These are phyloP conservation scores for Melipona quadrifasciata DNA, from an alignment of 1,140 invertebrate genomes.

Conservation along the genomic window DNA sequence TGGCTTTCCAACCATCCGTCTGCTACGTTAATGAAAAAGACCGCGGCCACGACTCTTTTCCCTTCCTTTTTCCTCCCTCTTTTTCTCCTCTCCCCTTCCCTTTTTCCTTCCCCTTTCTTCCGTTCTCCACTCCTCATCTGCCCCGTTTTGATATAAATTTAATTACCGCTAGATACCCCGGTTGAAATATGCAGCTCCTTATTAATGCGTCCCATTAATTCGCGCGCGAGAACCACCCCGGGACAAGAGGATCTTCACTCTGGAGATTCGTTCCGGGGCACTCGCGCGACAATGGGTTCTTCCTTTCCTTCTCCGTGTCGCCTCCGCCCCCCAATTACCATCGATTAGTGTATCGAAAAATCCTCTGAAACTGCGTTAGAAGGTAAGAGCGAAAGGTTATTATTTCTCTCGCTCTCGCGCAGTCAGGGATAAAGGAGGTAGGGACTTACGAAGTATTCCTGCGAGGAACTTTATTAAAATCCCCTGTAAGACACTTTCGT, in stretches of 20 bases:
- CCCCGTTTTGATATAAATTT: constrained; percentile 48
- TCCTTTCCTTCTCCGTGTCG: constrained; percentile 13
- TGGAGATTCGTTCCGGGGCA: constrained; percentile 22
- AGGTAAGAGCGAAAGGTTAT: background rate
- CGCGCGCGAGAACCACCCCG: background rate
- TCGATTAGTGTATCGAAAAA: background rate
- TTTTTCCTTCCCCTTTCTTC: background rate
- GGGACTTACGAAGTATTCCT: background rate
- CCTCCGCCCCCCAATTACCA: background rate
- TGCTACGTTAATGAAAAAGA: constrained; percentile 55
- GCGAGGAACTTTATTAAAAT: background rate
- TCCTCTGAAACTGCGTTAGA: background rate
- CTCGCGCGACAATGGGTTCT: constrained; percentile 14
- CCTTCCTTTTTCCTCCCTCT: background rate
- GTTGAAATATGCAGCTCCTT: constrained; percentile 39
- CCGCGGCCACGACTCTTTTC: constrained; percentile 13
- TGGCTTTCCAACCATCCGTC: constrained; percentile 7
- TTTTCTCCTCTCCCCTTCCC: too few relatives aligned
- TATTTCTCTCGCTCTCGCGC: too few relatives aligned
- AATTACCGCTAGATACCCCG: constrained; percentile 44
- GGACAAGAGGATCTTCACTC: constrained; percentile 25
- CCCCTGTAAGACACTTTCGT: background rate
- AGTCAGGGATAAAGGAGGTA: background rate
- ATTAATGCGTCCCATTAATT: constrained; percentile 59
- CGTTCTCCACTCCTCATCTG: too few relatives aligned